These are phyloP conservation scores for Cepphus grylle DNA, from an alignment of 2,113 vertebrate species.

Conservation along the genomic window DNA sequence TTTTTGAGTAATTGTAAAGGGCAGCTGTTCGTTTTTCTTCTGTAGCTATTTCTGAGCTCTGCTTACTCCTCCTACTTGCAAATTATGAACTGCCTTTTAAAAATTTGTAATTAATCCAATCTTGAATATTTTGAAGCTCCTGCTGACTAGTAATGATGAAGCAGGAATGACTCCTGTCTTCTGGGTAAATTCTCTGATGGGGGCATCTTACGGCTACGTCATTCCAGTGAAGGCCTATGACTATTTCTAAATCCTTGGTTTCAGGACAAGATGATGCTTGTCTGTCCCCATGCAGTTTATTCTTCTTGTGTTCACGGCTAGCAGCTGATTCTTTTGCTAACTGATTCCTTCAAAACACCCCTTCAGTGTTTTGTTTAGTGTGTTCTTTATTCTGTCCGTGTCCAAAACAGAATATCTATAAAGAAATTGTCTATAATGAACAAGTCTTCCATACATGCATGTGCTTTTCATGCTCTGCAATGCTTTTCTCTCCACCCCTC, in stretches of 20 bases:
- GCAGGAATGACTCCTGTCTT: neutral
- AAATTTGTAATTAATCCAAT: neutral
- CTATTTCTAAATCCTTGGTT: neutral
- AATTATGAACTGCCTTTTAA: neutral
- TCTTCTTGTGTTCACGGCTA: neutral
- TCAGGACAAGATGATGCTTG: neutral
- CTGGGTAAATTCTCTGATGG: neutral
- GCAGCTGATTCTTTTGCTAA: neutral
- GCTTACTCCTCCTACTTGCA: neutral
- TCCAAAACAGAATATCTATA: neutral
- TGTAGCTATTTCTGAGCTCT: neutral
- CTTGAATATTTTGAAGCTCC: neutral
- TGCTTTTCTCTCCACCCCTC: neutral
- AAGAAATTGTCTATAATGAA: neutral
- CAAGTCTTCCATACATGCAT: neutral
- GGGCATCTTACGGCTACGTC: neutral
- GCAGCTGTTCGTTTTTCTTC: neutral
- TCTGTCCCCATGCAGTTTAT: neutral
- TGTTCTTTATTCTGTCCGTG: neutral
- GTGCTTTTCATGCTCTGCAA: neutral
- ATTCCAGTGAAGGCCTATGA: neutral
- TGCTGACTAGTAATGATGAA: neutral
- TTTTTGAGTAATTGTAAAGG: neutral
- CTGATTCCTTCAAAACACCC: neutral
- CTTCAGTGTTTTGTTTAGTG: neutral